These are phyloP conservation scores for Catagonus wagneri DNA, from an alignment of 2,113 vertebrate genomes.

Conservation along the genomic window DNA sequence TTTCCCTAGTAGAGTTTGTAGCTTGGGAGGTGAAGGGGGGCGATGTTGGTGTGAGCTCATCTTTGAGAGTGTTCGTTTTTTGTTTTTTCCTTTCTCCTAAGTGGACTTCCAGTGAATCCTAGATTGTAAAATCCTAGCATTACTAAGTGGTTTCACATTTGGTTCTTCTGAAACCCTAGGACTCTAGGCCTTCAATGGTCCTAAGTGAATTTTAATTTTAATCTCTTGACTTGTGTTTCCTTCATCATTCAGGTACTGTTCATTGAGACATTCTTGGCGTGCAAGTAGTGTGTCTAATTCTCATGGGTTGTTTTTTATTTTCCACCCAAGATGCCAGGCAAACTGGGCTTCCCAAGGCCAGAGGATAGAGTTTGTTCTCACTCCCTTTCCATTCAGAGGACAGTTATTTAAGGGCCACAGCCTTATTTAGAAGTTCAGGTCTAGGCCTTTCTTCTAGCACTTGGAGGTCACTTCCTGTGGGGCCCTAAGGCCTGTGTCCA, in stretches of 20 bases:
- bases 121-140: neutral
- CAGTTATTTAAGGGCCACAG: neutral
- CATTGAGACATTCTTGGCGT: neutral
- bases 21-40: neutral
- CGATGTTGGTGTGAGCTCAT: neutral
- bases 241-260: neutral
- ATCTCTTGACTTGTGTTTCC: neutral
- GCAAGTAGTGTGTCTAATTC: neutral
- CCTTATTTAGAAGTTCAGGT: neutral
- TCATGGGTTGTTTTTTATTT: conserved; percentile 1
- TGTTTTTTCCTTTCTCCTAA: neutral
- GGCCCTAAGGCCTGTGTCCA: neutral
- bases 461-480: neutral
- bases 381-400: neutral
- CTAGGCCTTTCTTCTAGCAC: neutral
- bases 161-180: neutral
- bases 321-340: neutral
- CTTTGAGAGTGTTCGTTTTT: neutral
- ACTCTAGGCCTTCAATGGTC: neutral
- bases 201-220: conserved; percentile 29
- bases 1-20: neutral
- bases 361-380: neutral
- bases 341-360: neutral
- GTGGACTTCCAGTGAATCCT: conserved; percentile 2
- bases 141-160: neutral